These are phyloP conservation scores for Panopea generosa DNA, from an alignment of 2,888 invertebrate genomes.

Conservation along the genomic window DNA sequence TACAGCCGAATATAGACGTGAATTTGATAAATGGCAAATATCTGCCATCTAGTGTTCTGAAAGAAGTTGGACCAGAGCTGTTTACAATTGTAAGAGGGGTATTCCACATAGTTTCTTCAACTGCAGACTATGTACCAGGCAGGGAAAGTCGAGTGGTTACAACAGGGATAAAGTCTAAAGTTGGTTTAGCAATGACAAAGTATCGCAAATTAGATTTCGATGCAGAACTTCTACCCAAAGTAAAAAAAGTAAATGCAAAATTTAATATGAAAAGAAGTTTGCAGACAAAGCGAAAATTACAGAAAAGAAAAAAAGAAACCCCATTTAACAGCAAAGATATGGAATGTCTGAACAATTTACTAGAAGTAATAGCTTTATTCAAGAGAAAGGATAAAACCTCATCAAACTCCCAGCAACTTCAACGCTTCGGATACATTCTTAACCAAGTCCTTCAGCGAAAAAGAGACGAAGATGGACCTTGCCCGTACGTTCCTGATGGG, in stretches of 20 bases:
- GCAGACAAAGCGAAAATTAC: too few species aligned
- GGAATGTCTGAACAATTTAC: too few species aligned
- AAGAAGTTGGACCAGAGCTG: constrained; percentile 33
- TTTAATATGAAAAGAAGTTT: constrained; percentile 40
- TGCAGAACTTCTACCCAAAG: background rate
- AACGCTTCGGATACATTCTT: too few species aligned
- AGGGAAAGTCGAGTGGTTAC: constrained; percentile 29
- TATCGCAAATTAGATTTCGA: constrained; percentile 33
- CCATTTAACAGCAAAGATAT: too few species aligned
- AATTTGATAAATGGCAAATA: constrained; percentile 23
- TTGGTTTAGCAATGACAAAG: constrained; percentile 41
- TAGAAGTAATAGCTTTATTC: too few species aligned
- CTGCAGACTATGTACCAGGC: constrained; percentile 36
- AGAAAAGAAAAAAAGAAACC: too few species aligned
- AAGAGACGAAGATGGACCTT: too few species aligned
- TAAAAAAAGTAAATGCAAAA: background rate
- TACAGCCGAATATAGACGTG: constrained; percentile 11
- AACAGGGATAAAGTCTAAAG: constrained; percentile 36
- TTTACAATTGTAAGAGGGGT: constrained; percentile 54
- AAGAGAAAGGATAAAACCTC: too few species aligned
- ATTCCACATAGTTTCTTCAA: constrained; percentile 24
- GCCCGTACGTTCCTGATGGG: too few species aligned
- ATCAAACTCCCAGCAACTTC: too few species aligned
- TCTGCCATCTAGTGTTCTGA: constrained; percentile 35
- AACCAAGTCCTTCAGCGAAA: too few species aligned